Evolutionary conservation across 2,797 vertebrate species (phyloP), one percentile per base, ranked within the genome.

Genomic region (Hylomyscus alleni): DNA sequence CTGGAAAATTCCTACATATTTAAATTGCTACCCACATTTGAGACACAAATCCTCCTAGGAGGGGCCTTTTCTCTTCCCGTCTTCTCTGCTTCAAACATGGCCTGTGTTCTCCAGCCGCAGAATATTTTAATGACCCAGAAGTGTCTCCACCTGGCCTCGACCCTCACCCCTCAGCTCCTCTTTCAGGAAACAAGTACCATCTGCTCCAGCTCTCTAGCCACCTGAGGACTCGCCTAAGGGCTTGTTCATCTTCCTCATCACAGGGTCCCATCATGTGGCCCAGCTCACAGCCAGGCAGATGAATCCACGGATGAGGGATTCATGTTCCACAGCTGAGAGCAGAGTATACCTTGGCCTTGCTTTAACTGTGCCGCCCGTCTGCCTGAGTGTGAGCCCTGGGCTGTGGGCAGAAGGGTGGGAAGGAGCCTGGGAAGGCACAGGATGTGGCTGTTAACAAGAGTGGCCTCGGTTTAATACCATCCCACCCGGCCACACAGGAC

Each of bases 391-490:
- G 54, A 60, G 56, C 50, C 40, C 26, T 22, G 1, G 15, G 44
- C 65, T 93, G 44, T 5, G 0, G 78, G n/a, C 86, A 34, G n/a
- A 20, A 13, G 6, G 3, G 81, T 22, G 6, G 44, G 26, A 10
- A 92, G 65, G 56, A 89, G 75, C 47, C 87, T 72, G 14, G 0
- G 76, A 65, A 54, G 69, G 76, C 47, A 17, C 56, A 40, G 89
- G 78, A 81, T 90, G 76, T 90, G 95, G 84, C 95, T 56, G 37
- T 76, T 84, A 78, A 94, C 8, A 2, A 76, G 84, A 90, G 72
- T 34, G 80, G 44, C 76, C 78, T 90, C 34, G 0, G 65, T 75
- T 54, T 73, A 47, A n/a, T 60, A 77, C 65, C 92, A 62, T 73
- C 91, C 56, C 12, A 7, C 77, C 58, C 8, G 0, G 20, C 29